phyloP scores from a whole-genome alignment of 2,113 vertebrate genomes.

The Upupa epops region DNA sequence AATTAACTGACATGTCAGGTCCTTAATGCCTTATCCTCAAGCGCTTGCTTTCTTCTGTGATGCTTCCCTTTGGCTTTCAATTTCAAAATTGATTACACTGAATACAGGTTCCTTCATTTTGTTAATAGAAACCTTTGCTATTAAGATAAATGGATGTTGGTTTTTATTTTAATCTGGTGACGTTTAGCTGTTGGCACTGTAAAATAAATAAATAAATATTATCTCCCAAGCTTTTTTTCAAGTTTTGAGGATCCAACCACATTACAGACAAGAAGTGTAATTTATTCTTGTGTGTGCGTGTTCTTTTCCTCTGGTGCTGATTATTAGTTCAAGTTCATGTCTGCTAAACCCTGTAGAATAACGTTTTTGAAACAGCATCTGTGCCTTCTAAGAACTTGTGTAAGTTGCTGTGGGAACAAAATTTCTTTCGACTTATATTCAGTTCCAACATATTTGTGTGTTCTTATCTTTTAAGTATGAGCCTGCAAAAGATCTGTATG shows the following conservation, averaged over 20 bases:
- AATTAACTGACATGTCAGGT: constrained; percentile 45
- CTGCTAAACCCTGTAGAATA: background rate
- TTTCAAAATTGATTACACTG: background rate
- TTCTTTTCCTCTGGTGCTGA: background rate
- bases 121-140: background rate
- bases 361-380: constrained; percentile 24
- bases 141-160: background rate
- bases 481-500: background rate
- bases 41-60: background rate
- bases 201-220: background rate
- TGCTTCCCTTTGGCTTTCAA: background rate
- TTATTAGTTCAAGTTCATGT: constrained; percentile 22
- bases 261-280: background rate
- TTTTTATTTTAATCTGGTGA: background rate
- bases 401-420: constrained; percentile 5
- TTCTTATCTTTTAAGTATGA: constrained; percentile 37
- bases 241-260: background rate
- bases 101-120: background rate
- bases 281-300: background rate
- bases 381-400: background rate
- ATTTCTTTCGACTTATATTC: constrained; percentile 8
- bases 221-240: background rate
- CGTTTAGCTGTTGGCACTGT: background rate
- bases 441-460: constrained; percentile 2
- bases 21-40: constrained; percentile 12